Percentiles rank a stretch among this genome's conserved stretches.
phyloP scores from a whole-genome alignment of 2,888 invertebrate genomes.

The Tetheella fluctuosa region DNA sequence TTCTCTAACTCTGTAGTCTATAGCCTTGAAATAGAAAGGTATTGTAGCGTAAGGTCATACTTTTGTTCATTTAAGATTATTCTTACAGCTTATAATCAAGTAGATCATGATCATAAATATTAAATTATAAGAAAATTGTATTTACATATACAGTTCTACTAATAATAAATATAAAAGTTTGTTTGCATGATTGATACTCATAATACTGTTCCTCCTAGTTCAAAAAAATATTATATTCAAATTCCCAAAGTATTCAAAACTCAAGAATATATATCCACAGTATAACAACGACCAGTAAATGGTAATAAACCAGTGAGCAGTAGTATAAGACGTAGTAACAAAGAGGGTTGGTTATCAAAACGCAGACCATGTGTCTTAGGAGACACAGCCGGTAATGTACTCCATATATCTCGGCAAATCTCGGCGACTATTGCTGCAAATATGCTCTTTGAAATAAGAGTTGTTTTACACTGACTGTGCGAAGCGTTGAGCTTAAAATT shows the following conservation, averaged over 20 bases:
- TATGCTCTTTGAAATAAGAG: conserved; percentile 26
- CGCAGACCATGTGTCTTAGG: conserved; percentile 49
- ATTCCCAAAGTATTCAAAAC: not conserved
- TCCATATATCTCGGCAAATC: conserved; percentile 52
- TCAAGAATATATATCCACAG: not conserved
- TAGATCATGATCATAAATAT: too few relatives aligned
- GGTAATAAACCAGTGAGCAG: conserved; percentile 12
- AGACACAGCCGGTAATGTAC: conserved; percentile 59
- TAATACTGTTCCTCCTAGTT: too few relatives aligned
- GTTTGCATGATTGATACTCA: too few relatives aligned
- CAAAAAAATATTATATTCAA: too few relatives aligned
- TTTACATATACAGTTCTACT: too few relatives aligned
- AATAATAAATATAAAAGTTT: too few relatives aligned
- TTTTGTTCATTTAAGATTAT: too few relatives aligned
- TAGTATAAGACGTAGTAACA: conserved; percentile 10
- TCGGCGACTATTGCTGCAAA: conserved; percentile 37
- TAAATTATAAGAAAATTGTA: too few relatives aligned
- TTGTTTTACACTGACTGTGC: not conserved
- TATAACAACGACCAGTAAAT: not conserved
- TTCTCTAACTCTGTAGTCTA: not conserved
- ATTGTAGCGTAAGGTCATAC: not conserved
- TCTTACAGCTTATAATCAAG: too few relatives aligned
- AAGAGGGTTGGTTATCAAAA: conserved; percentile 35
- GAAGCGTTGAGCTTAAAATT: not conserved
- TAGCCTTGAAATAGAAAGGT: not conserved